Conservation (phyloP, 2,113 vertebrate genomes). For the Sturnira hondurensis region DNA sequence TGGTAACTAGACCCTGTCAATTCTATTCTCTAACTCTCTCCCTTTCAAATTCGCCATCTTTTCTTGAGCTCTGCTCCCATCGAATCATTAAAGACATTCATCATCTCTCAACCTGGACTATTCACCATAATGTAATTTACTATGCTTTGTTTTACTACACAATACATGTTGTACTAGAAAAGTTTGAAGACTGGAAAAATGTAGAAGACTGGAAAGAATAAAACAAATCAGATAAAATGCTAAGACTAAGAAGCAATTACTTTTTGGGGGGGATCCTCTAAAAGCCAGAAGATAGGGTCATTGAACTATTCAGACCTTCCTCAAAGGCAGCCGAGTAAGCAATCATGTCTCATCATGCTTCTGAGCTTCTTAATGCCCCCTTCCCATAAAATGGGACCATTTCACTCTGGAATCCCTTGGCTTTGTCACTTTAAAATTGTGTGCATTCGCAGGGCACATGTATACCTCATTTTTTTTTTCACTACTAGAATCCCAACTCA, state of each 20-base stretch:
- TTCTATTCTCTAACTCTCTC: background rate
- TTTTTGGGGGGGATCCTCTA: too few species aligned
- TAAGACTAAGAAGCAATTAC: background rate
- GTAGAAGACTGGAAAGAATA: background rate
- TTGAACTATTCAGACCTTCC: background rate
- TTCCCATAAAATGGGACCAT: background rate
- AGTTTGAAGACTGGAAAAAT: background rate
- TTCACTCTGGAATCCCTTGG: background rate
- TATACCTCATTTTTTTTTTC: background rate
- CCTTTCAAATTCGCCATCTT: background rate
- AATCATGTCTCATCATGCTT: background rate
- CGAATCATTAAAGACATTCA: background rate
- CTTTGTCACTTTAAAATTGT: background rate
- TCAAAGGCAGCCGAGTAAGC: background rate
- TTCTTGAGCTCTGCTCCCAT: background rate
- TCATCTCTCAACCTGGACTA: background rate
- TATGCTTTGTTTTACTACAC: background rate
- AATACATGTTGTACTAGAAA: background rate
- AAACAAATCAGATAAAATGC: background rate
- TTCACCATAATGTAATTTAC: background rate
- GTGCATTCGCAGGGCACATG: background rate
- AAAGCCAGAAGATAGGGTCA: background rate
- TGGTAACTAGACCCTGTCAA: background rate
- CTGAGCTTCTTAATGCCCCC: background rate
- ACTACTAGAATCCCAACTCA: background rate